A percentile compares a stretch with the other conserved stretches of the same genome.
These are phyloP conservation scores for Meles meles DNA, from an alignment of 2,113 vertebrate genomes.

Conservation along the genomic window DNA sequence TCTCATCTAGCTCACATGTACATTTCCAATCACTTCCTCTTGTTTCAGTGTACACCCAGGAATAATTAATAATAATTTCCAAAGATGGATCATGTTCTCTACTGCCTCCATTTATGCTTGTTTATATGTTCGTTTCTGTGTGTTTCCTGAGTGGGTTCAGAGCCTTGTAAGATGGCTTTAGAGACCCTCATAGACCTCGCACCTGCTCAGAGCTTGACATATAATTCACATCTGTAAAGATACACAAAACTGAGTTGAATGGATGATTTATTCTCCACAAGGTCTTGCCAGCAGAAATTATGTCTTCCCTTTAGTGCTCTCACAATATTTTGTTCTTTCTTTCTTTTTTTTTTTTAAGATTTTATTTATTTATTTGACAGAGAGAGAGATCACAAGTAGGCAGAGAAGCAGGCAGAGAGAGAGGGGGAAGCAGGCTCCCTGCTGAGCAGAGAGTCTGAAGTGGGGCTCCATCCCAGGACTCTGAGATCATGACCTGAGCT, in stretches of 20 bases:
- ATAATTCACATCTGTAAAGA: neutral
- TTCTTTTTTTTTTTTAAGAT: neutral
- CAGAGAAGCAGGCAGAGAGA: no score
- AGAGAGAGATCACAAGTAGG: no score
- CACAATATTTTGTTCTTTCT: neutral
- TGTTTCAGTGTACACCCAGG: neutral
- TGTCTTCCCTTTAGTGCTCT: neutral
- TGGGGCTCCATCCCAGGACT: no score
- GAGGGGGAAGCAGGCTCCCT: no score
- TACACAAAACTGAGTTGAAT: neutral
- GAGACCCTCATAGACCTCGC: fast-evolving
- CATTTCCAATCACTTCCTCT: neutral
- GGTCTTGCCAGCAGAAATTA: neutral
- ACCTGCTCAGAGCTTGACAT: neutral
- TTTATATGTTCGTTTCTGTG: neutral
- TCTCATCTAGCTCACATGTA: neutral
- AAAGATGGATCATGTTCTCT: neutral
- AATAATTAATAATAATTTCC: neutral
- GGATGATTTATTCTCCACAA: neutral
- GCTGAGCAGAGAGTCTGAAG: no score
- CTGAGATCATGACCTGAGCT: no score
- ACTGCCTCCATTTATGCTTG: neutral
- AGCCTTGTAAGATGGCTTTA: neutral
- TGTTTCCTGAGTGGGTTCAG: neutral
- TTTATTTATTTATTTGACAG: no score